phyloP scores from a whole-genome alignment of 1,140 invertebrate genomes.

The Brachionus calyciflorus region DNA sequence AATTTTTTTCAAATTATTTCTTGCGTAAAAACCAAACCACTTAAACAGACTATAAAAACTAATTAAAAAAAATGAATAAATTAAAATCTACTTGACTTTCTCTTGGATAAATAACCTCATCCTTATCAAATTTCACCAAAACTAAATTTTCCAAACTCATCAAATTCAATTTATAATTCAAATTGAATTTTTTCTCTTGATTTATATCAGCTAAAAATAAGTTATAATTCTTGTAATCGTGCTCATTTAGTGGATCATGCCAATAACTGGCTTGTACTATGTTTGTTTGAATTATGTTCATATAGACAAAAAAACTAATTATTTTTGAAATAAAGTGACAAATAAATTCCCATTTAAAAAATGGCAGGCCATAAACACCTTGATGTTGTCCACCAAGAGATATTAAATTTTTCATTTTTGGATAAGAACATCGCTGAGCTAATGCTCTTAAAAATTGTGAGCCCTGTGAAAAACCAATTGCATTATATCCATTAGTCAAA shows the following conservation, averaged over 20 bases:
- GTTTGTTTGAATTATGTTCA: conserved; percentile 53
- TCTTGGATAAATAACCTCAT: conserved; percentile 83
- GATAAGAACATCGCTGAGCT: conserved; percentile 81
- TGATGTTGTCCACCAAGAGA: conserved; percentile 97
- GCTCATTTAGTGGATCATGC: conserved; percentile 82
- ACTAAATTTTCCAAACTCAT: conserved; percentile 78
- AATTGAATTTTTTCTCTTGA: conserved; percentile 73
- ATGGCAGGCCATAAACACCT: conserved; percentile 72
- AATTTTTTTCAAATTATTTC: conserved; percentile 61
- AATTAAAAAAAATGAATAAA: background rate
- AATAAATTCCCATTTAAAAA: conserved; percentile 64
- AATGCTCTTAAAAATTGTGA: conserved; percentile 69
- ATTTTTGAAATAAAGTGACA: conserved; percentile 79
- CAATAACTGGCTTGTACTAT: conserved; percentile 94
- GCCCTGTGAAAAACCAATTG: conserved; percentile 22
- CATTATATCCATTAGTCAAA: background rate
- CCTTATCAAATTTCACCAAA: conserved; percentile 83
- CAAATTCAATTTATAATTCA: conserved; percentile 71
- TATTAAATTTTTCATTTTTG: conserved; percentile 79
- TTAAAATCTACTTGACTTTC: conserved; percentile 68
- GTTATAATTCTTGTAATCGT: conserved; percentile 73
- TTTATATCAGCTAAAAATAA: conserved; percentile 93
- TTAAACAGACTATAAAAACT: conserved; percentile 49
- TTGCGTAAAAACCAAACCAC: conserved; percentile 62
- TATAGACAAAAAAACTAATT: conserved; percentile 81